These are phyloP conservation scores for Caprella mutica DNA, from an alignment of 2,888 invertebrate genomes.

Conservation along the genomic window DNA sequence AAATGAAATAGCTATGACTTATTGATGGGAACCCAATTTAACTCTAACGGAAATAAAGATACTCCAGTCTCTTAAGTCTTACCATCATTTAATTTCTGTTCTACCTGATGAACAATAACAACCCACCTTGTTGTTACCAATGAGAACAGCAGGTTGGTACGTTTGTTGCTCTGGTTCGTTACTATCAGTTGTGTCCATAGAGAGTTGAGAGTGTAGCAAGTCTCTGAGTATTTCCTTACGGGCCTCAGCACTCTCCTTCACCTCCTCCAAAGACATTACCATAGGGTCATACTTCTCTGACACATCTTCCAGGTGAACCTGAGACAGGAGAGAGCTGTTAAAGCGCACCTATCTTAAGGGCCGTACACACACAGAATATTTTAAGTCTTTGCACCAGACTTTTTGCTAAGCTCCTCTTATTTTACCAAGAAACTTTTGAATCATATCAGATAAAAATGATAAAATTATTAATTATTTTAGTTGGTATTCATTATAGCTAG, in stretches of 20 bases:
- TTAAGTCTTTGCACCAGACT: too few relatives aligned
- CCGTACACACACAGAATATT: too few relatives aligned
- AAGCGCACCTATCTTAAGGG: too few relatives aligned
- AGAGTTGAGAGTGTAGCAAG: slow-evolving; percentile 19
- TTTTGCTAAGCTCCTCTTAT: too few relatives aligned
- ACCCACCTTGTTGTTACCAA: slow-evolving; percentile 22
- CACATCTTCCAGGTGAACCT: slow-evolving; percentile 16
- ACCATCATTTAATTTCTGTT: background rate
- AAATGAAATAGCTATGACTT: too few relatives aligned
- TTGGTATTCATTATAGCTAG: too few relatives aligned
- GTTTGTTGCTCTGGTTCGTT: slow-evolving; percentile 1
- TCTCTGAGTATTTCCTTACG: slow-evolving; percentile 25
- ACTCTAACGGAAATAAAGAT: too few relatives aligned
- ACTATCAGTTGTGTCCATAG: slow-evolving; percentile 15
- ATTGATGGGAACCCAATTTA: too few relatives aligned
- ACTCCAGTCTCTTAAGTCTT: background rate
- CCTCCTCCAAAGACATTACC: background rate
- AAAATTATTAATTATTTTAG: too few relatives aligned
- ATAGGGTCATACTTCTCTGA: background rate
- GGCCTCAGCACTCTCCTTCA: slow-evolving; percentile 14
- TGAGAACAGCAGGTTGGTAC: slow-evolving; percentile 22
- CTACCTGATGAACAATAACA: too few relatives aligned
- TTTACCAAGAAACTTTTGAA: too few relatives aligned
- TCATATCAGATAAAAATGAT: too few relatives aligned
- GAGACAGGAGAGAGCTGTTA: background rate